phyloP scores from a whole-genome alignment of 2,888 invertebrate species.

The Mesoligia furuncula region DNA sequence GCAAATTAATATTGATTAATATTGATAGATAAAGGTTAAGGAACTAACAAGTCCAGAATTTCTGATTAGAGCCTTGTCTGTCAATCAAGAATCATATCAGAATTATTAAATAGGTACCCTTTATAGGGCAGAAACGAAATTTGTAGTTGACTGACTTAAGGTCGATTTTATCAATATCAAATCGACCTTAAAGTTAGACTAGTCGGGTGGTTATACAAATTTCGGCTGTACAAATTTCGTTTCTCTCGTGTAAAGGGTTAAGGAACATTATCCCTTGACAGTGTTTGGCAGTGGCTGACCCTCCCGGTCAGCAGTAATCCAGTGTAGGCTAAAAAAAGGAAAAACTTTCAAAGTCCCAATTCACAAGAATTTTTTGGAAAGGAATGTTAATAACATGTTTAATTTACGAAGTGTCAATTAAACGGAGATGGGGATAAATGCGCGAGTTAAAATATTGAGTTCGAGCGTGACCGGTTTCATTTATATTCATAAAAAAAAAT shows the following conservation, averaged over 20 bases:
- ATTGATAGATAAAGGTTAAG: slow-evolving; percentile 44
- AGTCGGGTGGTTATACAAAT: background rate
- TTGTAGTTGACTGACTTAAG: background rate
- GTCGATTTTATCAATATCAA: background rate
- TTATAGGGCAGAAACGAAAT: background rate
- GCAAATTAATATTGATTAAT: slow-evolving; percentile 38
- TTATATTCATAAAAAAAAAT: slow-evolving; percentile 41
- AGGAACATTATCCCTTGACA: background rate
- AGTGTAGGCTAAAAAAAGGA: too few species aligned
- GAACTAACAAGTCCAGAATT: slow-evolving; percentile 41
- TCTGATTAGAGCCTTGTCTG: slow-evolving; percentile 37
- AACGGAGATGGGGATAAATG: background rate
- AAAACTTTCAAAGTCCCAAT: background rate
- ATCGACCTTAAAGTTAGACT: background rate
- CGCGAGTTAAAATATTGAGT: background rate
- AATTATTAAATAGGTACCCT: slow-evolving; percentile 2
- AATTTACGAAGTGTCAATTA: background rate
- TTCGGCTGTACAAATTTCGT: background rate
- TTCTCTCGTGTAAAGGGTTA: background rate
- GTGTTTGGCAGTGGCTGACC: too few species aligned
- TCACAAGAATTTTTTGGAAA: background rate
- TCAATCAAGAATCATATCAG: slow-evolving; percentile 12
- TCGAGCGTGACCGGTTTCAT: slow-evolving; percentile 24
- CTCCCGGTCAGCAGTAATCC: too few species aligned
- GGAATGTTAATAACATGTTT: background rate